Conservation (phyloP, 2,888 invertebrate species). For the Xiphydria camelus region DNA sequence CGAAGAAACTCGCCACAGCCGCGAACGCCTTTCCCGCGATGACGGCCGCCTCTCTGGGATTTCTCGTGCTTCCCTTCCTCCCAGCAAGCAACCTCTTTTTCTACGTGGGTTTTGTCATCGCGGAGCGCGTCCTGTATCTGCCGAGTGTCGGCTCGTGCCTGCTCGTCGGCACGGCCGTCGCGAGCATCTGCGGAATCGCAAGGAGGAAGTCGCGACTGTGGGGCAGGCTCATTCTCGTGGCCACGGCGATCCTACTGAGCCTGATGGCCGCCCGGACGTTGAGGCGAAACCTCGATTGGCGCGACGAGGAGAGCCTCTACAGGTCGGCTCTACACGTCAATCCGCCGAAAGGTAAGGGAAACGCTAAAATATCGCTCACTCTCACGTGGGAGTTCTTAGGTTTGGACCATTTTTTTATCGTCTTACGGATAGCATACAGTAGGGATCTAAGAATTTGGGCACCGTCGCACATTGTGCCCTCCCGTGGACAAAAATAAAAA, state of each 20-base stretch:
- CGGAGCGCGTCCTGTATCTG: constrained; percentile 93
- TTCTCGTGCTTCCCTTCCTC: constrained; percentile 89
- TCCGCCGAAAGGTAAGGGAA: constrained; percentile 97
- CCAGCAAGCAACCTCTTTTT: constrained; percentile 96
- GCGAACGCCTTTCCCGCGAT: constrained; percentile 61
- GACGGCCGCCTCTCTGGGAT: constrained; percentile 65
- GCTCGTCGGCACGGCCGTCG: constrained; percentile 71
- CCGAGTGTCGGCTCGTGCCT: constrained; percentile 96
- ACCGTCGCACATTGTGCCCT: too few relatives aligned
- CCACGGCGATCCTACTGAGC: constrained; percentile 65
- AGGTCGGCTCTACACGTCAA: constrained; percentile 88
- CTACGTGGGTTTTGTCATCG: constrained; percentile 98
- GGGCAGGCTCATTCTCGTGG: constrained; percentile 52
- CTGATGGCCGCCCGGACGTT: constrained; percentile 76
- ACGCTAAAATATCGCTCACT: not conserved
- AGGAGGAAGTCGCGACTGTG: constrained; percentile 56
- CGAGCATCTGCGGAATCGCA: constrained; percentile 44
- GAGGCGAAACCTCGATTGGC: constrained; percentile 87
- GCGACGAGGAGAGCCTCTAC: constrained; percentile 90
- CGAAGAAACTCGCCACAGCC: constrained; percentile 57
- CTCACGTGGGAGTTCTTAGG: constrained; percentile 5
- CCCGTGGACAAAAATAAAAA: too few relatives aligned
- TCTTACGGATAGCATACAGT: too few relatives aligned
- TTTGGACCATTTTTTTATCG: not conserved
- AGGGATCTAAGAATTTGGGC: too few relatives aligned